Conservation (phyloP, 2,888 invertebrate species). For the Zeuzera pyrina region DNA sequence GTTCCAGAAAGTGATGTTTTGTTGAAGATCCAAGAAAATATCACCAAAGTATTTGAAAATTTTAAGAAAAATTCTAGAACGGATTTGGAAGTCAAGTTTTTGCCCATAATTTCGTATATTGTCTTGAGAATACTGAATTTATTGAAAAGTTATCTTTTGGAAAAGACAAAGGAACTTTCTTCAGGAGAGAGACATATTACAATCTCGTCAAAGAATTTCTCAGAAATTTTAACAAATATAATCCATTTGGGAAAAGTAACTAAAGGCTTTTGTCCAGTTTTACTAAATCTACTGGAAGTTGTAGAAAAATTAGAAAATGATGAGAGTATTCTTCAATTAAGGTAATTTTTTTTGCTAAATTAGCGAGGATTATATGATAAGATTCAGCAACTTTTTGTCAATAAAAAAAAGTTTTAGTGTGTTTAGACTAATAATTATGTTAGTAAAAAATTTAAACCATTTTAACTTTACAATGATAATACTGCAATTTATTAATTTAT, state of each 20-base stretch:
- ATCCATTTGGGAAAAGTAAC: constrained; percentile 25
- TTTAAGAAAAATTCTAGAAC: constrained; percentile 9
- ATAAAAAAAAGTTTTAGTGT: no score
- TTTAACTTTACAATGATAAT: no score
- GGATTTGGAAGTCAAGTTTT: constrained; percentile 39
- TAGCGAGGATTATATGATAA: not conserved
- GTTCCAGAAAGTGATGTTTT: constrained; percentile 31
- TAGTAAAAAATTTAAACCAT: no score
- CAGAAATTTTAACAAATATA: constrained; percentile 23
- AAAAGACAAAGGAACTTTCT: constrained; percentile 21
- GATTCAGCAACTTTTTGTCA: no score
- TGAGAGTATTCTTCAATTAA: constrained; percentile 28
- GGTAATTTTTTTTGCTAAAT: not conserved
- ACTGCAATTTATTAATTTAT: not conserved
- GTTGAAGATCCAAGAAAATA: constrained; percentile 24
- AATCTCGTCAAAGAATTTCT: constrained; percentile 8
- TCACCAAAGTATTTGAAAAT: constrained; percentile 21
- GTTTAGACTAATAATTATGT: no score
- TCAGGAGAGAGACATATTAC: constrained; percentile 11
- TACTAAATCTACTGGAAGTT: constrained; percentile 39
- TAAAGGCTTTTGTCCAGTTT: constrained; percentile 39
- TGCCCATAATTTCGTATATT: constrained; percentile 73
- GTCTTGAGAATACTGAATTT: constrained; percentile 46
- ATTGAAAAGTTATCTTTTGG: constrained; percentile 29
- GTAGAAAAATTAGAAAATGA: constrained; percentile 26